These are phyloP conservation scores for Pelosia muscerda DNA, from an alignment of 2,888 invertebrate species.

Conservation along the genomic window DNA sequence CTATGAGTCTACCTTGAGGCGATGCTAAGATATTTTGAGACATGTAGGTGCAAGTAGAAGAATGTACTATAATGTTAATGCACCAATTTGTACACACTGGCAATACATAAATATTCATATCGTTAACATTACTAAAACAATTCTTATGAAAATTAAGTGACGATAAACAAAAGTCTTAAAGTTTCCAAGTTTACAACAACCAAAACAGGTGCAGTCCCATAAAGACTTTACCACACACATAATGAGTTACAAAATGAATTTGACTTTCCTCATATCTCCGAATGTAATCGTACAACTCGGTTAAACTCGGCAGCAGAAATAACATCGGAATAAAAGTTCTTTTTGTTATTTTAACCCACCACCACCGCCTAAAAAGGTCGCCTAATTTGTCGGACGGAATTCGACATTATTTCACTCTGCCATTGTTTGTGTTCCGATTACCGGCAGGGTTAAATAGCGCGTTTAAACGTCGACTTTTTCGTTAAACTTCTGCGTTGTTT, in stretches of 20 bases:
- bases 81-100: too few relatives aligned
- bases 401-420: slow-evolving; percentile 80
- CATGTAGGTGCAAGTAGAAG: too few relatives aligned
- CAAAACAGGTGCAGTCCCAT: slow-evolving; percentile 30
- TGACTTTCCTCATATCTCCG: slow-evolving; percentile 48
- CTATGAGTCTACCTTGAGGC: too few relatives aligned
- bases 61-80: too few relatives aligned
- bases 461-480: slow-evolving; percentile 80
- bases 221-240: slow-evolving; percentile 39
- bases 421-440: slow-evolving; percentile 85
- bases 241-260: slow-evolving; percentile 46
- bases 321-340: slow-evolving; percentile 63
- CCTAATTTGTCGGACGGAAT: slow-evolving; percentile 84
- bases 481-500: slow-evolving; percentile 75
- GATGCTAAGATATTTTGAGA: too few relatives aligned
- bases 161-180: slow-evolving; percentile 15
- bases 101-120: too few relatives aligned
- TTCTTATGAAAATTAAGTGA: slow-evolving; percentile 13
- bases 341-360: slow-evolving; percentile 76
- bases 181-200: slow-evolving; percentile 25
- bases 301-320: slow-evolving; percentile 51
- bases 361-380: slow-evolving; percentile 75
- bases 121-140: not conserved
- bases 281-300: slow-evolving; percentile 45
- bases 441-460: slow-evolving; percentile 83